Base-by-base conservation (phyloP, 1,140 invertebrate species). In the Saxidomus purpurata region DNA sequence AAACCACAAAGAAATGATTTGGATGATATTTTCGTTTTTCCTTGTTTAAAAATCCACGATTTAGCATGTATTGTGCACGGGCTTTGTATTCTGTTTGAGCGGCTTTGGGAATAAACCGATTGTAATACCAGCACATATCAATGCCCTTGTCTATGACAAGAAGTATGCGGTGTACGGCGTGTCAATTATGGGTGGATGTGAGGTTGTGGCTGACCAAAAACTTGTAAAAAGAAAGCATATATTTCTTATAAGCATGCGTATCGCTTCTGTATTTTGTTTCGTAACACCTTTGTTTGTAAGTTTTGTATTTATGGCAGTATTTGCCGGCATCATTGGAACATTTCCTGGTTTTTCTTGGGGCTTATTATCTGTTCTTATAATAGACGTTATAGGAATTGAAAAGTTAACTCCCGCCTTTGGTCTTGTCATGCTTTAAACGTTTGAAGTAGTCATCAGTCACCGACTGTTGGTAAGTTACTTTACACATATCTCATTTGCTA, bases 341-440 rank as follows among this genome's bases (percentile, higher is more conserved):
- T 87, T 87, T 28, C 85, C 85, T 13, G 85, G 85, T 15, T 87
- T 74, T 17, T 77, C 80, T 40, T 87, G 74, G 74, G 67, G 74
- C 34, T 36, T 77, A 47, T 28, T 80, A 6, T 55, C 85, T n/a
- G 71, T 87, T 34, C 36, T 87, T 3, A 77, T 87, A 17, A 87
- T 87, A 25, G 85, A 87, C 43, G 85, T 80, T 13, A 74, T 87
- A 8, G 85, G 85, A 13, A 79, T 87, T 36, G 69, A 87, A 43
- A 25, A 87, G 31, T 87, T 87, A 36, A 40, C 85, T 4, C 25
- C 85, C 0, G 85, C 74, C 19, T 87, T 61, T 61, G 85, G 85
- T 38, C n/a, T 87, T 0, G 31, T 87, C 8, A 61, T 52, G 36
- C 25, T 87, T 52, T 34, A 80, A 19, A 74, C 85, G 13, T 25